Base-by-base conservation (phyloP, 2,888 invertebrate species). In the Antheraea yamamai region DNA sequence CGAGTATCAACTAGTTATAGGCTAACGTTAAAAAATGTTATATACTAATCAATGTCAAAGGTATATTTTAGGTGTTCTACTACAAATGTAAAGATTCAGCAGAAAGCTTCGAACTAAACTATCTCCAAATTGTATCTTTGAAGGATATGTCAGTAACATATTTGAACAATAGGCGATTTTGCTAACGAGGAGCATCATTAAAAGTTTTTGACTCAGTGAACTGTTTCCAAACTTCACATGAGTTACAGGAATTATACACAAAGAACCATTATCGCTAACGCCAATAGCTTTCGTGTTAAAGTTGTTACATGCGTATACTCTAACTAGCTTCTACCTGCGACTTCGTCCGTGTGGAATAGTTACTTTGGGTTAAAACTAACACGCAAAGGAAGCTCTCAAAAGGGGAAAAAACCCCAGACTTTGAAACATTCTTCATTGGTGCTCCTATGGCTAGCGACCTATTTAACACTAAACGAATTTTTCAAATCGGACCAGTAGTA, bases 181-280 rank as follows among this genome's bases (percentile, higher is more conserved):
- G 87, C 84, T 87, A 85, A 84, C 85, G 85, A 87, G 82, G 86
- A 82, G 80, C 83, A 81, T 85, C 90, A 89, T 91, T 91, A 91
- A 91, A 91, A 91, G 84, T 91, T 90, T 89, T 88, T 86, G 87
- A 89, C 84, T 85, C 89, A 88, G 80, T 89, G 88, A 86, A 84
- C 84, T 83, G 83, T 79, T 70, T 70, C 10, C 20, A 70, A 39
- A 10, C n/a, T 70, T 39, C 39, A 39, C 70, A 39, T 39, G 39
- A 70, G 68, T n/a, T 70, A 39, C n/a, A 35, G 12, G 30, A 66
- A 30, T 30, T 26, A 26, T n/a, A 70, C 39, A 68, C 20, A 39
- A 70, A 70, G 70, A n/a, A 39, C 39, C 20, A n/a, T 70, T 66
- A 66, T 30, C 30, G 26, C 16, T 66, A 66, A 66, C 16, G 26